These are phyloP conservation scores for Lordiphosa clarofinis DNA, from an alignment of 1,140 invertebrate genomes.

Conservation along the genomic window DNA sequence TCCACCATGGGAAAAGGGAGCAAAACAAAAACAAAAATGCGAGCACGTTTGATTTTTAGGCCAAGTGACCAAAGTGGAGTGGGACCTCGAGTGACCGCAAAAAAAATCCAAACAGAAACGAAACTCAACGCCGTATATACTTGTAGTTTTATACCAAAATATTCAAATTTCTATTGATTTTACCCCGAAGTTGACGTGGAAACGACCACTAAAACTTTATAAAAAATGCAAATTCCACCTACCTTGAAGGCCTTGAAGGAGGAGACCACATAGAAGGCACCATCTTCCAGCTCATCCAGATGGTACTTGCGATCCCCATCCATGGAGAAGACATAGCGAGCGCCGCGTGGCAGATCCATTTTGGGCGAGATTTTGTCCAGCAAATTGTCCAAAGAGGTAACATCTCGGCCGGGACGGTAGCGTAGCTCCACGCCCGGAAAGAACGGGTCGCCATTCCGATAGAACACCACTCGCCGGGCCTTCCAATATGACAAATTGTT, in stretches of 20 bases:
- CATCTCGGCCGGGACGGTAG: slow-evolving; percentile 92
- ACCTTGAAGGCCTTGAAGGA: slow-evolving; percentile 96
- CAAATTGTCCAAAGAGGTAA: slow-evolving; percentile 91
- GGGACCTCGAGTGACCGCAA: slow-evolving; percentile 47
- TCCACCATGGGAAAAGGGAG: slow-evolving; percentile 7
- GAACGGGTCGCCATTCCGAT: slow-evolving; percentile 95
- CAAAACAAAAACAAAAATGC: slow-evolving; percentile 58
- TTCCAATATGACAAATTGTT: slow-evolving; percentile 92
- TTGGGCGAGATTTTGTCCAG: slow-evolving; percentile 90
- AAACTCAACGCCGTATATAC: slow-evolving; percentile 28
- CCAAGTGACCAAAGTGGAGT: slow-evolving; percentile 49
- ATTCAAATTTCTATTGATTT: slow-evolving; percentile 78
- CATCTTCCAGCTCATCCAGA: slow-evolving; percentile 93
- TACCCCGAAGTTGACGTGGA: slow-evolving; percentile 49
- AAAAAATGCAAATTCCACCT: slow-evolving; percentile 73
- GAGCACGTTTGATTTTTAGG: slow-evolving; percentile 57
- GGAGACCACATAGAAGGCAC: slow-evolving; percentile 94
- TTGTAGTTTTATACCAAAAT: slow-evolving; percentile 67
- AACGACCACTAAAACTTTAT: slow-evolving; percentile 54
- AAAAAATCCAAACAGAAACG: slow-evolving; percentile 12
- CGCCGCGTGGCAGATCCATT: slow-evolving; percentile 90
- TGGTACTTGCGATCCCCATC: slow-evolving; percentile 91
- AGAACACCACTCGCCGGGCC: slow-evolving; percentile 92
- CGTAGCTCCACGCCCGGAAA: slow-evolving; percentile 93
- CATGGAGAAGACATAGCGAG: slow-evolving; percentile 93